Conservation (phyloP, 2,113 vertebrate species). For the Phaethornis superciliosus region DNA sequence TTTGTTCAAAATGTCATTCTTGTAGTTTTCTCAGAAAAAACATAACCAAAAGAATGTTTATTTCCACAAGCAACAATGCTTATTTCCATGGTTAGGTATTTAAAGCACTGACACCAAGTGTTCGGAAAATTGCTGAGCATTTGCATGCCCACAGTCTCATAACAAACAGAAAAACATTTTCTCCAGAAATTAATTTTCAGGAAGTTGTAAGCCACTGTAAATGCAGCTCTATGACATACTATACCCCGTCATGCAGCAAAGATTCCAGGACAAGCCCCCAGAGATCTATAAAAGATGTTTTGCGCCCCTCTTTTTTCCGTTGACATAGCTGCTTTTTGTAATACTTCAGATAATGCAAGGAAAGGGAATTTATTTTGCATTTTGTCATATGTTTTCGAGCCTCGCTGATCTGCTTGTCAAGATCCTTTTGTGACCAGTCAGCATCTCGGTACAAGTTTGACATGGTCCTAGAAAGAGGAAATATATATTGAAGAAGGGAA, state of each 20-base stretch:
- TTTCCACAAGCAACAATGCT: not conserved
- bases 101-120: not conserved
- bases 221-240: conserved; percentile 23
- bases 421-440: conserved; percentile 79
- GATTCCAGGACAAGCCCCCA: conserved; percentile 79
- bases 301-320: conserved; percentile 70
- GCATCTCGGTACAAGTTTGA: conserved; percentile 75
- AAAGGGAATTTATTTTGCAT: conserved; percentile 60
- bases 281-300: conserved; percentile 76
- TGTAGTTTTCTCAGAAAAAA: not conserved
- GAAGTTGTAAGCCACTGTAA: not conserved
- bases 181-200: not conserved
- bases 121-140: not conserved
- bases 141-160: fast-evolving
- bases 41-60: not conserved
- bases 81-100: not conserved
- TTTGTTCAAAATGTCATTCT: not conserved
- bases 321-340: conserved; percentile 72
- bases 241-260: conserved; percentile 78
- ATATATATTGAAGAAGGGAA: not conserved
- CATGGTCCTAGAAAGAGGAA: conserved; percentile 73
- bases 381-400: conserved; percentile 69
- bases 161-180: not conserved
- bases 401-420: conserved; percentile 58
- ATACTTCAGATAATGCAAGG: conserved; percentile 65